Conservation (phyloP, 2,113 vertebrate genomes). For the Heterocephalus glaber region DNA sequence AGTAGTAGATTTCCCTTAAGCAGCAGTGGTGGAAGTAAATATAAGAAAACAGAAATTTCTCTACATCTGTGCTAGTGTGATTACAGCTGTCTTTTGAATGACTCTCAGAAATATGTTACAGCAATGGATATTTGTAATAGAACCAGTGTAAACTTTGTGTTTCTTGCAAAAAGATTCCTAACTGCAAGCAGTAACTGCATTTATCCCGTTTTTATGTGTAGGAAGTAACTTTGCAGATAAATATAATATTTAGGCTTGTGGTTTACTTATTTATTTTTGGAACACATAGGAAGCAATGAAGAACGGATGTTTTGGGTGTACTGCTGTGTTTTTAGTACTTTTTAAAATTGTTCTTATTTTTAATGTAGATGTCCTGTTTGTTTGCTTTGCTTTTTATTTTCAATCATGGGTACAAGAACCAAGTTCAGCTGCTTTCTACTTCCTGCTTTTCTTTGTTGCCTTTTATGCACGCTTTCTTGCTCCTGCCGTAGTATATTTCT, state of each 20-base stretch:
- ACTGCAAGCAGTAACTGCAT: background rate
- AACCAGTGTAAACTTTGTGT: background rate
- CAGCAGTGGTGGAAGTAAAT: conserved; percentile 32
- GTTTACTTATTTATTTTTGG: conserved; percentile 29
- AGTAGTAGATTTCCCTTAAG: conserved; percentile 57
- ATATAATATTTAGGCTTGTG: conserved; percentile 30
- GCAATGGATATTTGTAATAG: background rate
- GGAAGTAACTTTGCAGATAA: conserved; percentile 44
- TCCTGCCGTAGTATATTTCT: background rate
- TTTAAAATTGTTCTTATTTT: conserved; percentile 24
- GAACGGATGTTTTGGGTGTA: background rate
- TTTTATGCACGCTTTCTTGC: background rate
- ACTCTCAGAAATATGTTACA: background rate
- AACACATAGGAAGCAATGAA: background rate
- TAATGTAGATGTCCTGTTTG: background rate
- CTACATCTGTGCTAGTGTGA: background rate
- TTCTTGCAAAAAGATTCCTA: conserved; percentile 12
- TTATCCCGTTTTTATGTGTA: background rate
- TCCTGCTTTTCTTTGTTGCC: background rate
- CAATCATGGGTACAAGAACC: background rate
- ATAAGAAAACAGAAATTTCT: conserved; percentile 43
- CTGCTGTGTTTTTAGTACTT: background rate
- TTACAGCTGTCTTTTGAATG: conserved; percentile 24
- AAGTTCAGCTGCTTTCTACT: background rate
- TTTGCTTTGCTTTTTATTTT: conserved; percentile 36